phyloP scores from a whole-genome alignment of 2,113 vertebrate species.

The Aythya baeri region DNA sequence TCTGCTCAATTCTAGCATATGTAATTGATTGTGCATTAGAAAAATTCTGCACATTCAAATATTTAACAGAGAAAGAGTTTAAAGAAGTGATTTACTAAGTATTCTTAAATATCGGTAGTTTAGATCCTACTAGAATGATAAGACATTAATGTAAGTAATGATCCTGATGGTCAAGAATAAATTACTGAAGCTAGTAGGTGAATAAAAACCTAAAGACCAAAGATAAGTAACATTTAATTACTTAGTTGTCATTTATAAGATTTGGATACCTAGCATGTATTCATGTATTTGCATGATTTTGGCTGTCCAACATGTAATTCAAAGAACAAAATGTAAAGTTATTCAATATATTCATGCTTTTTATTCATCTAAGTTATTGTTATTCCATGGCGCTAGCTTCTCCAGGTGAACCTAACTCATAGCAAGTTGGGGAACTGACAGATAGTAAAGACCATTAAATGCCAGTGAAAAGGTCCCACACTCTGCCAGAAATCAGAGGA shows the following conservation, averaged over 20 bases:
- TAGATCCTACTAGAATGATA: constrained; percentile 19
- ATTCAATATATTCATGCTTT: neutral
- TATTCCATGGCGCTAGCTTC: neutral
- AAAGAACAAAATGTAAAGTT: neutral
- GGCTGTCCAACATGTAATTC: neutral
- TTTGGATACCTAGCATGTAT: neutral
- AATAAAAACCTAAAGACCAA: constrained; percentile 58
- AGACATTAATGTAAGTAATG: constrained; percentile 39
- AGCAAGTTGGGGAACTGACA: neutral
- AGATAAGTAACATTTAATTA: constrained; percentile 34
- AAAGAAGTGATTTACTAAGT: constrained; percentile 41
- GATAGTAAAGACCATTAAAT: neutral
- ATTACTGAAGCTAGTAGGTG: constrained; percentile 20
- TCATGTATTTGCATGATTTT: neutral
- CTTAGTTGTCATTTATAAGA: neutral
- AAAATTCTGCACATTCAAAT: neutral
- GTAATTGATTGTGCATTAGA: neutral
- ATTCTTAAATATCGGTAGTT: constrained; percentile 68
- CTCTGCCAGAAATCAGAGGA: neutral
- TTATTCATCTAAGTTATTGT: neutral
- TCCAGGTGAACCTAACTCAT: neutral
- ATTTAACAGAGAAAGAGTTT: constrained; percentile 42
- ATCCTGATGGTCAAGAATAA: neutral
- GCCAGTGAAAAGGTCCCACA: neutral
- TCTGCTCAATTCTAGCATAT: neutral